These are phyloP conservation scores for Andrena camellia DNA, from an alignment of 2,888 invertebrate genomes.

Conservation along the genomic window DNA sequence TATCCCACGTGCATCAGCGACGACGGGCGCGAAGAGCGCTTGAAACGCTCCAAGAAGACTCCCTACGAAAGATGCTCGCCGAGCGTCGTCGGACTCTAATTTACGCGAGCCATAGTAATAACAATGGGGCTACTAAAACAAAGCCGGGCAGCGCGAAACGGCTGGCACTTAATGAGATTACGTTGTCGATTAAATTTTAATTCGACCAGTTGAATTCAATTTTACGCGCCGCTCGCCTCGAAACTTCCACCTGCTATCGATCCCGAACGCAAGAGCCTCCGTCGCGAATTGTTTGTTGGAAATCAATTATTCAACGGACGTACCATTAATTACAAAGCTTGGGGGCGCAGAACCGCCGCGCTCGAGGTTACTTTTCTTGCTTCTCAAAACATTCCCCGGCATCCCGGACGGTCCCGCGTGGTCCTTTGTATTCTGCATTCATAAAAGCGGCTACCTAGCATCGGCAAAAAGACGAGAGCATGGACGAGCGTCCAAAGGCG, in stretches of 20 bases:
- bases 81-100: conserved; percentile 13
- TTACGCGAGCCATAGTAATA: conserved; percentile 14
- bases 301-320: not conserved
- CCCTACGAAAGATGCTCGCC: not conserved
- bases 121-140: conserved; percentile 13
- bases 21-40: not conserved
- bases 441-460: not conserved
- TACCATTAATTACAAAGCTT: not conserved
- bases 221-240: conserved; percentile 1
- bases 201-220: conserved; percentile 36
- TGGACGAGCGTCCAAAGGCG: conserved; percentile 30
- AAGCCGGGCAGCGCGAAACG: conserved; percentile 10
- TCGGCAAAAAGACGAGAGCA: conserved; percentile 9
- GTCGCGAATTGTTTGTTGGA: not conserved
- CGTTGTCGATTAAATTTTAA: conserved; percentile 37
- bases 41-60: not conserved
- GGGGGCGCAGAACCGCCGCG: not conserved
- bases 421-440: not conserved
- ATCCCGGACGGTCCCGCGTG: conserved; percentile 6
- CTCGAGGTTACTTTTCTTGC: not conserved
- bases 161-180: conserved; percentile 25
- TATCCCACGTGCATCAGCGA: not conserved
- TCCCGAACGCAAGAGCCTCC: not conserved
- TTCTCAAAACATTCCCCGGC: not conserved
- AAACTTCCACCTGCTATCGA: conserved; percentile 23